A percentile compares a stretch with the other conserved stretches of the same genome.
These are phyloP conservation scores for Ostrea denselamellosa DNA, from an alignment of 1,140 invertebrate genomes.

Conservation along the genomic window DNA sequence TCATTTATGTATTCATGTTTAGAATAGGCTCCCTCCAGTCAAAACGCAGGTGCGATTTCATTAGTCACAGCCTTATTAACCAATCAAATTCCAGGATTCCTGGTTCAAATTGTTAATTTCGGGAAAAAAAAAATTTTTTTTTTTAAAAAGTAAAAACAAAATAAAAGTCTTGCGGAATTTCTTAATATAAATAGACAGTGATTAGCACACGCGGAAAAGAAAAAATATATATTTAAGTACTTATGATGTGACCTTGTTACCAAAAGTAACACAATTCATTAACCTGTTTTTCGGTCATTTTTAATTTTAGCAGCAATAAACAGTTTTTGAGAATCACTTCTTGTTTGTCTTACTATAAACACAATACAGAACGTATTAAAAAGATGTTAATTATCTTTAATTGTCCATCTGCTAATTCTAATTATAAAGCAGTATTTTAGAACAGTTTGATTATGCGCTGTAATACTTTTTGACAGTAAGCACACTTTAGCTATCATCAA, in stretches of 20 bases:
- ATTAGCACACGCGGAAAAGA: conserved; percentile 3
- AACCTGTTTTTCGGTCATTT: neutral
- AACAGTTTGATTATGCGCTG: too few relatives aligned
- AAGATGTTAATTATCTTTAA: too few relatives aligned
- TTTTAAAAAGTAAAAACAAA: neutral
- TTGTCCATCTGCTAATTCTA: too few relatives aligned
- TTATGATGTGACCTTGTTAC: neutral
- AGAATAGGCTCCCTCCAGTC: neutral
- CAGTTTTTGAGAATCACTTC: too few relatives aligned
- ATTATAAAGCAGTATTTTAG: too few relatives aligned
- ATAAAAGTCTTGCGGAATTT: neutral
- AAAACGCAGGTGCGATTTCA: conserved; percentile 29
- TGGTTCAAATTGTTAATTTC: conserved; percentile 9
- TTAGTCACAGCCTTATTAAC: neutral
- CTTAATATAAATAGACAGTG: neutral
- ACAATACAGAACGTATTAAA: too few relatives aligned
- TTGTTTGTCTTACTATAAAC: too few relatives aligned
- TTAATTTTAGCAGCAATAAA: too few relatives aligned
- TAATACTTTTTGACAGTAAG: too few relatives aligned
- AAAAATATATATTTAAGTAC: neutral
- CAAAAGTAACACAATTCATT: neutral
- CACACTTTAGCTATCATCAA: too few relatives aligned
- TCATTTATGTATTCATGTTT: conserved; percentile 6
- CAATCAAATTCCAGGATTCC: neutral
- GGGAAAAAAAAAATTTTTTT: neutral